Evolutionary conservation across 2,888 invertebrate genomes (phyloP).

Genomic region (Deilephila elpenor): DNA sequence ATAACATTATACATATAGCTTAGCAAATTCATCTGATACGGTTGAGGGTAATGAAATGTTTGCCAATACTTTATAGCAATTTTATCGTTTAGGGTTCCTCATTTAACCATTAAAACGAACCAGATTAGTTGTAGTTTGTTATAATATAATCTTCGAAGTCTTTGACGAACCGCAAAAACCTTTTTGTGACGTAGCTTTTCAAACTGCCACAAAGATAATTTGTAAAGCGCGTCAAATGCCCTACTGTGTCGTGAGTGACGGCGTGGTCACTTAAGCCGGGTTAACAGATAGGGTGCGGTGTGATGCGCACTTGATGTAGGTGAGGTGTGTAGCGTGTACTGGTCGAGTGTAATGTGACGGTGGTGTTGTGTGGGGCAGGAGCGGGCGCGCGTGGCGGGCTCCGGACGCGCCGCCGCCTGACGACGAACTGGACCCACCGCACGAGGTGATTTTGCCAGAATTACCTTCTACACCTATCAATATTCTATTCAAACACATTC

Average conservation of each 20-base stretch:
- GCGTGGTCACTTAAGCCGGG: not conserved
- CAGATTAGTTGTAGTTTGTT: not conserved
- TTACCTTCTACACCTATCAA: constrained; percentile 77
- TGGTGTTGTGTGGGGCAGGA: constrained; percentile 78
- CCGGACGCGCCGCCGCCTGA: constrained; percentile 74
- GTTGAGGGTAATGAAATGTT: not conserved
- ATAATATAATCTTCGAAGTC: not conserved
- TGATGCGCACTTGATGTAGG: not conserved
- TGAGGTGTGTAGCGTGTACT: not conserved
- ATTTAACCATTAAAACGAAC: not conserved
- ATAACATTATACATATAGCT: not conserved
- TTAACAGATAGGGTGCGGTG: not conserved
- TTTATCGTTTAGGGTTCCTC: constrained; percentile 8
- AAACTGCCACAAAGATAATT: constrained; percentile 9
- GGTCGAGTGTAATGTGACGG: constrained; percentile 52
- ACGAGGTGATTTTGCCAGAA: constrained; percentile 85
- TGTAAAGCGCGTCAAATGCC: not conserved
- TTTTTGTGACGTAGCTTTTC: not conserved
- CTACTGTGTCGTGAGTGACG: not conserved
- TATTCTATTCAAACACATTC: constrained; percentile 66
- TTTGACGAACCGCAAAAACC: not conserved
- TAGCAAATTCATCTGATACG: constrained; percentile 17
- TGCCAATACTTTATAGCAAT: constrained; percentile 9
- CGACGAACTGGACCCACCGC: constrained; percentile 77
- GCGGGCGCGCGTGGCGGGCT: constrained; percentile 78